Evolutionary conservation across 2,888 invertebrate species (phyloP).

Genomic region (Alloscopus bannaensis): DNA sequence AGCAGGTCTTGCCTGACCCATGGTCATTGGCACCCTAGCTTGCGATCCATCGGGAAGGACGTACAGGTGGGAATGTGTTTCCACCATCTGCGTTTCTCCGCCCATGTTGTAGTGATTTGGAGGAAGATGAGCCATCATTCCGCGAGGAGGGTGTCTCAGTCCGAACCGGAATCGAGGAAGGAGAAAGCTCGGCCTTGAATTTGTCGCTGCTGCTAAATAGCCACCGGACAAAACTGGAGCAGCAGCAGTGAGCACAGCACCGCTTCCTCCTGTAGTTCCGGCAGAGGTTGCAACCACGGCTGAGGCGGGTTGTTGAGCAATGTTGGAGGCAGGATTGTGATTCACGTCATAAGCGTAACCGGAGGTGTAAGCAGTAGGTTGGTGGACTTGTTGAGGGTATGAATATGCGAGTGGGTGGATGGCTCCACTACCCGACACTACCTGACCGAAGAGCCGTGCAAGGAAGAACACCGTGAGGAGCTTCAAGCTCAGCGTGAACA

Average conservation of each 20-base stretch:
- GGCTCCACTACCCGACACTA: constrained; percentile 8
- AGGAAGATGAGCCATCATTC: neutral
- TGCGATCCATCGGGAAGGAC: constrained; percentile 38
- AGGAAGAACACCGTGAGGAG: constrained; percentile 23
- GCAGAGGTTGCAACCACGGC: constrained; percentile 13
- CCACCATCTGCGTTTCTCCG: constrained; percentile 34
- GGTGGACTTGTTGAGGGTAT: neutral
- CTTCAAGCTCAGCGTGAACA: constrained; percentile 33
- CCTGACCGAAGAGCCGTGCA: constrained; percentile 7
- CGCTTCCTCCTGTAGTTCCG: constrained; percentile 1
- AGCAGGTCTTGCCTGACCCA: constrained; percentile 15
- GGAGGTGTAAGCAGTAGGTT: neutral
- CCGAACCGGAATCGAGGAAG: constrained; percentile 39
- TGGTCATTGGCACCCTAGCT: constrained; percentile 22
- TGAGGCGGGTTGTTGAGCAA: neutral
- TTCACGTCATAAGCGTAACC: too few relatives aligned
- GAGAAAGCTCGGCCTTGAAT: constrained; percentile 12
- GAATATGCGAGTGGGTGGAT: neutral
- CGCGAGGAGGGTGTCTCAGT: constrained; percentile 24
- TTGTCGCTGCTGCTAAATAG: constrained; percentile 8
- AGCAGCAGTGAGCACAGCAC: neutral
- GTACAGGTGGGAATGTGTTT: constrained; percentile 42
- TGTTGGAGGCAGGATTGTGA: constrained; percentile 19
- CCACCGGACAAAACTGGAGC: neutral
- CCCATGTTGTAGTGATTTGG: constrained; percentile 6